Evolutionary conservation across 2,888 invertebrate genomes (phyloP).

Genomic region (Volucella zonaria): DNA sequence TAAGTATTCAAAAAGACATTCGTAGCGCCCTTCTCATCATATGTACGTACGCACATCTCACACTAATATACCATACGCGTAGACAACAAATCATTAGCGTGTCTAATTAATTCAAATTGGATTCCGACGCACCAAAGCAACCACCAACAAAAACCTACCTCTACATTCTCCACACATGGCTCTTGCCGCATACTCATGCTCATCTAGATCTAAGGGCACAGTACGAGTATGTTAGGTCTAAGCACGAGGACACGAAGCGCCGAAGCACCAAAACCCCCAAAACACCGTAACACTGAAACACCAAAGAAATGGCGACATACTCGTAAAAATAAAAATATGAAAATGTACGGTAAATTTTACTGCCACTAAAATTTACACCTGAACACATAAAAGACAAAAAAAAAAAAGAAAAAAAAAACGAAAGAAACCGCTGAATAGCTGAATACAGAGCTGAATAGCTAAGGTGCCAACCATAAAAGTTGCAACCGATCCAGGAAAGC

Average conservation of each 20-base stretch:
- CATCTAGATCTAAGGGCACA: slow-evolving; percentile 11
- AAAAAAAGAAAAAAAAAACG: too few relatives aligned
- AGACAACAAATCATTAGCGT: slow-evolving; percentile 59
- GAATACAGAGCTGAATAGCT: slow-evolving; percentile 45
- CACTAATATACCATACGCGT: not conserved
- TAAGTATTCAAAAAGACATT: slow-evolving; percentile 34
- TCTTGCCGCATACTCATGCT: not conserved
- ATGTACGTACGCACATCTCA: slow-evolving; percentile 15
- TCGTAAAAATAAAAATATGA: slow-evolving; percentile 52
- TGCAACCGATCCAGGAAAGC: slow-evolving; percentile 61
- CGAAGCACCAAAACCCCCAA: not conserved
- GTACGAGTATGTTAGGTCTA: not conserved
- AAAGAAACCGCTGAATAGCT: slow-evolving; percentile 52
- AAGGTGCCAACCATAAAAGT: slow-evolving; percentile 44
- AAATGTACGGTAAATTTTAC: slow-evolving; percentile 69
- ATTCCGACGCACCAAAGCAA: slow-evolving; percentile 39
- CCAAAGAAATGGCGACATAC: slow-evolving; percentile 35
- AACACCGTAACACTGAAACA: too few relatives aligned
- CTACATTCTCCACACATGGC: slow-evolving; percentile 30
- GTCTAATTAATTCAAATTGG: slow-evolving; percentile 72
- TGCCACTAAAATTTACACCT: slow-evolving; percentile 73
- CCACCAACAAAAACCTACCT: slow-evolving; percentile 6
- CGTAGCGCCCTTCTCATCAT: slow-evolving; percentile 37
- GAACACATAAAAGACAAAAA: slow-evolving; percentile 47
- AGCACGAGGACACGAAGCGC: slow-evolving; percentile 36